Percentiles rank a stretch among this genome's conserved stretches.
These are phyloP conservation scores for Drosophila longiperda DNA, from an alignment of 2,888 invertebrate genomes.

Conservation along the genomic window DNA sequence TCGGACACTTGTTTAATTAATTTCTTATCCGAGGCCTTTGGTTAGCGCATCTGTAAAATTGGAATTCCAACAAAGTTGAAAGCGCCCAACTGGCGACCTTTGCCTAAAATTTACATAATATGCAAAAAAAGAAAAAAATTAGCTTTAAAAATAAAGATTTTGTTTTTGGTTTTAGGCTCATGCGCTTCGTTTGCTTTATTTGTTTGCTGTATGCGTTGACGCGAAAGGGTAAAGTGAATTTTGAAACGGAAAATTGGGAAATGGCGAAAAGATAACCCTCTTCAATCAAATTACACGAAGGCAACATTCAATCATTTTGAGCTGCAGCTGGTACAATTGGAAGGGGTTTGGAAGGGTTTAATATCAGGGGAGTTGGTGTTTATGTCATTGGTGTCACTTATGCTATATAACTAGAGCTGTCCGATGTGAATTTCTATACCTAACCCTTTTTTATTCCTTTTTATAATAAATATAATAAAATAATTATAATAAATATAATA, in stretches of 20 bases:
- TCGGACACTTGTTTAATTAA: slow-evolving; percentile 48
- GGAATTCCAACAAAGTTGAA: slow-evolving; percentile 12
- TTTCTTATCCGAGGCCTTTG: slow-evolving; percentile 29
- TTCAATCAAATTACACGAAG: slow-evolving; percentile 71
- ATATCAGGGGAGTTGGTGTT: not conserved
- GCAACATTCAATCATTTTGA: slow-evolving; percentile 60
- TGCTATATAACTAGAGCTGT: not conserved
- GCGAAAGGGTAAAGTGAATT: not conserved
- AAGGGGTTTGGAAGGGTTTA: not conserved
- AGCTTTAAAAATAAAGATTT: slow-evolving; percentile 28
- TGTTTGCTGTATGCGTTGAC: slow-evolving; percentile 48
- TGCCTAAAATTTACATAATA: slow-evolving; percentile 4
- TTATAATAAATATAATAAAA: too few relatives aligned
- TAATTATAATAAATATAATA: too few relatives aligned
- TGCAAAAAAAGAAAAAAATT: slow-evolving; percentile 1
- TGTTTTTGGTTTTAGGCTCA: slow-evolving; percentile 27
- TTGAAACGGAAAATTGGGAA: slow-evolving; percentile 2
- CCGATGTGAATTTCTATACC: not conserved
- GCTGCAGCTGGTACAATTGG: slow-evolving; percentile 30
- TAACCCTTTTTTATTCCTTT: not conserved
- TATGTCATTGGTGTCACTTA: not conserved
- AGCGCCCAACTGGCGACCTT: slow-evolving; percentile 23
- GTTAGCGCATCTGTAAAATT: not conserved
- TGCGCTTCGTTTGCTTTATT: slow-evolving; percentile 65
- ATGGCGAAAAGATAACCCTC: slow-evolving; percentile 51